Conservation (phyloP, 2,113 vertebrate species). For the Xiphophorus couchianus region DNA sequence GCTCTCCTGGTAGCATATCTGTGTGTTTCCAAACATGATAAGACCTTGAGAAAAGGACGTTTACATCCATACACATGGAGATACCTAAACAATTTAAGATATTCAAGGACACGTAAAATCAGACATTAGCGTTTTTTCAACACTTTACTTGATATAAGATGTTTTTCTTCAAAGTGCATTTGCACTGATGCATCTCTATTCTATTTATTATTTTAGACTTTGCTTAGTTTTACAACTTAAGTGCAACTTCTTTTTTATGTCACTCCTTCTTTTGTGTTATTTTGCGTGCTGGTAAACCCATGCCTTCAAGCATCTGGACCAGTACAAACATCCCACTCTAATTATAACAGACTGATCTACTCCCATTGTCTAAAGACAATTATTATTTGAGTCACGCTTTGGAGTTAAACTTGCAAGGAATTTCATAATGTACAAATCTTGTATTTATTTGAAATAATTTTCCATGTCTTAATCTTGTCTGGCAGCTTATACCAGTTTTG, state of each 20-base stretch:
- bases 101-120: neutral
- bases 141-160: neutral
- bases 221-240: conserved; percentile 8
- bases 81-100: neutral
- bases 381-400: neutral
- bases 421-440: neutral
- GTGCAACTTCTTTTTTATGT: neutral
- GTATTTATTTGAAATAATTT: neutral
- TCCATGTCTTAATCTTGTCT: neutral
- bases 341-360: neutral
- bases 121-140: neutral
- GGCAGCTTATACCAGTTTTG: neutral
- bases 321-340: neutral
- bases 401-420: neutral
- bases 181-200: neutral
- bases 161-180: neutral
- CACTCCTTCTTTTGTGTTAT: neutral
- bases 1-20: neutral
- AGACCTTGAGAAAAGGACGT: neutral
- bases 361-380: neutral
- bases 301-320: neutral
- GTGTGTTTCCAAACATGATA: neutral
- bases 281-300: neutral
- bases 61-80: neutral
- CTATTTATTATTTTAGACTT: too few species aligned